These are phyloP conservation scores for Scarus forsteni DNA, from an alignment of 2,797 vertebrate genomes.

Conservation along the genomic window DNA sequence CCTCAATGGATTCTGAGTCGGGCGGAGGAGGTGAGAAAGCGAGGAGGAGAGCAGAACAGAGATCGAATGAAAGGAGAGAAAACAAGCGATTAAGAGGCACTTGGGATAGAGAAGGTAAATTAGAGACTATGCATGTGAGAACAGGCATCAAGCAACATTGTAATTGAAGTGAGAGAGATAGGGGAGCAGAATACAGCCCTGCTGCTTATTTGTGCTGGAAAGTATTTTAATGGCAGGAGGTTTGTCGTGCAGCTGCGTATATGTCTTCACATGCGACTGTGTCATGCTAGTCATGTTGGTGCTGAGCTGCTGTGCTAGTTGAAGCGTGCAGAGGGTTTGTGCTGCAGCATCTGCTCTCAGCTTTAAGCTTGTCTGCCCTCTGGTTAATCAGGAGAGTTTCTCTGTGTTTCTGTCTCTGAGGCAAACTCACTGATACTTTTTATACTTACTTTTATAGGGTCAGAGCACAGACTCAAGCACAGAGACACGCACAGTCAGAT, in stretches of 20 bases:
- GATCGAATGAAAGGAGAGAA: constrained; percentile 50
- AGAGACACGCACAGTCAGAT: not conserved
- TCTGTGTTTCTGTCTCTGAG: constrained; percentile 22
- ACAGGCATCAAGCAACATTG: constrained; percentile 35
- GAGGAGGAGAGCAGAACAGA: constrained; percentile 1
- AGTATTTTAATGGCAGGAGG: constrained; percentile 48
- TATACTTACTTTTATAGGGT: constrained; percentile 24
- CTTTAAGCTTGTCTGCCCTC: constrained; percentile 49
- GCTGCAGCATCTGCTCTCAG: constrained; percentile 60
- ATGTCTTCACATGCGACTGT: constrained; percentile 45
- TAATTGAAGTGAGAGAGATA: constrained; percentile 45
- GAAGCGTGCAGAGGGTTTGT: constrained; percentile 37
- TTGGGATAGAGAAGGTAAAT: constrained; percentile 69
- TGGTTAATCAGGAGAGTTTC: constrained; percentile 50
- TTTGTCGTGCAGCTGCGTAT: constrained; percentile 43
- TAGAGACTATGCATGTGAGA: constrained; percentile 51
- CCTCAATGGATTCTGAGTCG: constrained; percentile 68
- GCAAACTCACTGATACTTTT: constrained; percentile 29
- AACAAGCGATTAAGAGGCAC: constrained; percentile 72
- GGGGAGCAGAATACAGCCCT: constrained; percentile 9
- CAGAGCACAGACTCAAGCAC: not conserved
- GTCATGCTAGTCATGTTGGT: constrained; percentile 45
- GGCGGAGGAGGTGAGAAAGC: constrained; percentile 29
- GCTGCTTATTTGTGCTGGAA: constrained; percentile 24
- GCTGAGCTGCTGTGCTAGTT: constrained; percentile 58